Evolutionary conservation across 37 sponge, comb jelly and placozoan genomes (phyloP), one percentile per base, ranked within the genome.

Genomic region (Halichondria panicea): DNA sequence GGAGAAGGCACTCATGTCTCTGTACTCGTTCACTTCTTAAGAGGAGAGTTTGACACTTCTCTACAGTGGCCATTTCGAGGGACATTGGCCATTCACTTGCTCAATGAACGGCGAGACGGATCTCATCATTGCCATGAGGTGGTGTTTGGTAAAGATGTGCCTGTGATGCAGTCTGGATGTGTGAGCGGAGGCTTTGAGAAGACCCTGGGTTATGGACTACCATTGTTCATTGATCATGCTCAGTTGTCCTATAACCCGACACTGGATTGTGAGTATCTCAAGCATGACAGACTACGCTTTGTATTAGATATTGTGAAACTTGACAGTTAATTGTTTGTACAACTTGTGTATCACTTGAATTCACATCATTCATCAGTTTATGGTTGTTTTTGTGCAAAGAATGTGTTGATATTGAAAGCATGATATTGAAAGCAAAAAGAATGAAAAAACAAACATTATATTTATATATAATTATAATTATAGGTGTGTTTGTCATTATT

Each of bases 51-150:
- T 34, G 81, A 80, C 44, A 72, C 70, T 2, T 37, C n/a, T 37
- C 60, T 80, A 2, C 36, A 69, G 60, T 80, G 81, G 81, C 81
- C 81, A 19, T 70, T 80, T 31, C 32, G 63, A 9, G 81, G 62
- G 3, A 60, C 39, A 6, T 36, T 80, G 4, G 21, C 8, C 3
- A 43, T 80, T 22, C 63, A 70, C 40, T 39, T 80, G 28, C 32
- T 80, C n/a, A 70, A 80, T 39, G 71, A 80, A 31, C 44, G 43
- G 31, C 24, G 53, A 43, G 81, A 76, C 27, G 24, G 36, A 22
- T 35, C 22, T 24, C 64, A 76, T 27, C 64, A 48, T 45, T 63
- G 63, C 40, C 30, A 50, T 13, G 38, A 22, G 8, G 64, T 76
- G 63, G 76, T 50, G 50, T 76, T 64, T 34, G 48, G 19, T 6